phyloP scores from a whole-genome alignment of 2,888 invertebrate species.

The Thumatha senex region DNA sequence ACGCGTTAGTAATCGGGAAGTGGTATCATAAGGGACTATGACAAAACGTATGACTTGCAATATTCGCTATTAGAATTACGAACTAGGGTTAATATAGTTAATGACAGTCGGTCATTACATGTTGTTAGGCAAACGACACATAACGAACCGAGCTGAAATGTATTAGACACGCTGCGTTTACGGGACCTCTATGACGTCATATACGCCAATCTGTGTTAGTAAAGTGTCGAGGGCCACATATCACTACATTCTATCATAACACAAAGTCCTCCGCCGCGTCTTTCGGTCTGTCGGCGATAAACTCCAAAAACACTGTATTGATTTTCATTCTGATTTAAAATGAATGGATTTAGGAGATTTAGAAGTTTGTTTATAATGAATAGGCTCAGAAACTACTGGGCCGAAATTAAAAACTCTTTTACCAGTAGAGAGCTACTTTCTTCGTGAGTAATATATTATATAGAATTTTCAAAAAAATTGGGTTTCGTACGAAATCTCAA shows the following conservation, averaged over 20 bases:
- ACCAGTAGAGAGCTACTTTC: no score
- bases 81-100: slow-evolving; percentile 79
- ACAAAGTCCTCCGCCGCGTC: no score
- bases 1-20: slow-evolving; percentile 41
- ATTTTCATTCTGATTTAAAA: no score
- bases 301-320: no score
- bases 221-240: slow-evolving; percentile 9
- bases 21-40: slow-evolving; percentile 38
- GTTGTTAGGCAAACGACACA: slow-evolving; percentile 75
- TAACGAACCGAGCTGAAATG: slow-evolving; percentile 78
- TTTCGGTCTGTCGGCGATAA: no score
- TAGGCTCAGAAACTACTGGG: no score
- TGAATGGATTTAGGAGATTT: no score
- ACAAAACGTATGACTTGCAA: slow-evolving; percentile 69
- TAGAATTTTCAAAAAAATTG: no score
- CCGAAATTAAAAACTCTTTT: no score
- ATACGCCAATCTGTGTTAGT: slow-evolving; percentile 31
- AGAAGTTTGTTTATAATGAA: no score
- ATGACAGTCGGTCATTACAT: slow-evolving; percentile 75
- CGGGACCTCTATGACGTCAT: slow-evolving; percentile 58
- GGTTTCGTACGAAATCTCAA: no score
- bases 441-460: no score
- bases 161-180: slow-evolving; percentile 74
- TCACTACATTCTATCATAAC: not conserved
- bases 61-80: slow-evolving; percentile 60